Evolutionary conservation across 2,888 invertebrate genomes (phyloP).

Genomic region (Entomobrya multifasciata): DNA sequence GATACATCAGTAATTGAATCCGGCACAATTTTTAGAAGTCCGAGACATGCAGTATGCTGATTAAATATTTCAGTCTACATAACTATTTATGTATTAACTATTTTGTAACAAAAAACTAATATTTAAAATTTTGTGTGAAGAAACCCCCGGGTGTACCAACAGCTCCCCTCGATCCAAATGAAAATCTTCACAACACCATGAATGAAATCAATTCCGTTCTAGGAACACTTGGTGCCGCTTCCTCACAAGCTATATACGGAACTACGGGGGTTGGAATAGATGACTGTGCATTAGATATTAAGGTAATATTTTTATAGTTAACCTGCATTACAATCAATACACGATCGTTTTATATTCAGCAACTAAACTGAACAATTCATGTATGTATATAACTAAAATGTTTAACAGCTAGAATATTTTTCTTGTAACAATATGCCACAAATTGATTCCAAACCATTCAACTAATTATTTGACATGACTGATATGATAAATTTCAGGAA

Average conservation of each 20-base stretch:
- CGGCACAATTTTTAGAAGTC: not conserved
- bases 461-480: not conserved
- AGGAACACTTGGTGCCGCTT: constrained; percentile 68
- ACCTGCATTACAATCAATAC: too few relatives aligned
- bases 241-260: constrained; percentile 68
- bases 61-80: too few relatives aligned
- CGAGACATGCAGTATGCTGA: not conserved
- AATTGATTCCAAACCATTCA: too few relatives aligned
- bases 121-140: too few relatives aligned
- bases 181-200: constrained; percentile 63
- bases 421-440: too few relatives aligned
- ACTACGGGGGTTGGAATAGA: constrained; percentile 74
- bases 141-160: constrained; percentile 67
- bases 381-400: too few relatives aligned
- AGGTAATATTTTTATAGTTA: too few relatives aligned
- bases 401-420: too few relatives aligned
- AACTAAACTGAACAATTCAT: too few relatives aligned
- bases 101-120: too few relatives aligned
- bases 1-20: not conserved
- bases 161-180: constrained; percentile 73
- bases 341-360: too few relatives aligned
- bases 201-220: constrained; percentile 68
- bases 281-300: constrained; percentile 72
- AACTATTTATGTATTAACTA: too few relatives aligned
- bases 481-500: constrained; percentile 40